These are phyloP conservation scores for Colossoma macropomum DNA, from an alignment of 2,113 vertebrate species.

Conservation along the genomic window DNA sequence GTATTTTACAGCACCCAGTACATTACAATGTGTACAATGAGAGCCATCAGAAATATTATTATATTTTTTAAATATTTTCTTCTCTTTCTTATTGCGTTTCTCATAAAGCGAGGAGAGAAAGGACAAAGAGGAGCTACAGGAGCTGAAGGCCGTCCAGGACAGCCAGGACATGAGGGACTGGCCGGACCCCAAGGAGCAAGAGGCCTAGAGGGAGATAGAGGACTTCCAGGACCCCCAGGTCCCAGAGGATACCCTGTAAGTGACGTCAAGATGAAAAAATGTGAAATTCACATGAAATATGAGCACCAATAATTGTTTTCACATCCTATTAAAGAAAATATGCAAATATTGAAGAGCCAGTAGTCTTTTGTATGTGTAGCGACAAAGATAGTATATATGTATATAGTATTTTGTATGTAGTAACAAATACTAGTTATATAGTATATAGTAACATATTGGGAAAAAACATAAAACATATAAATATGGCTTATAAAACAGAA, in stretches of 20 bases:
- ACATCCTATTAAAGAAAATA: neutral
- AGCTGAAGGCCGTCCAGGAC: slow-evolving; percentile 74
- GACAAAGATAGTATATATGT: no score
- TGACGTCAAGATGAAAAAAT: slow-evolving; percentile 4
- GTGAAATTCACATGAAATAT: neutral
- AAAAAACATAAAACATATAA: no score
- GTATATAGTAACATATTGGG: no score
- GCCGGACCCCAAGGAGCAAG: slow-evolving; percentile 75
- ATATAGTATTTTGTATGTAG: no score
- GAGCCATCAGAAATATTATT: neutral
- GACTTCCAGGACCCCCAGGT: slow-evolving; percentile 73
- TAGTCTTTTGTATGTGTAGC: neutral
- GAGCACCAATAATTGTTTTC: neutral
- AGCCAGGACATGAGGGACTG: slow-evolving; percentile 76
- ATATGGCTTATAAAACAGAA: no score
- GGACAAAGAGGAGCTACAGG: slow-evolving; percentile 74
- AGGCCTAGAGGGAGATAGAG: slow-evolving; percentile 78
- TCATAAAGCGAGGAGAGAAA: slow-evolving; percentile 72
- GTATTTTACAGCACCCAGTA: slow-evolving; percentile 50
- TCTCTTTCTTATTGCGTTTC: neutral
- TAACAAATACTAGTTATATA: no score
- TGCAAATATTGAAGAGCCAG: no score
- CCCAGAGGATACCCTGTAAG: slow-evolving; percentile 79
- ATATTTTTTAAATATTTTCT: neutral
- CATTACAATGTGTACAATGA: neutral